These are phyloP conservation scores for Brachionus angularis DNA, from an alignment of 1,140 invertebrate genomes.

Conservation along the genomic window DNA sequence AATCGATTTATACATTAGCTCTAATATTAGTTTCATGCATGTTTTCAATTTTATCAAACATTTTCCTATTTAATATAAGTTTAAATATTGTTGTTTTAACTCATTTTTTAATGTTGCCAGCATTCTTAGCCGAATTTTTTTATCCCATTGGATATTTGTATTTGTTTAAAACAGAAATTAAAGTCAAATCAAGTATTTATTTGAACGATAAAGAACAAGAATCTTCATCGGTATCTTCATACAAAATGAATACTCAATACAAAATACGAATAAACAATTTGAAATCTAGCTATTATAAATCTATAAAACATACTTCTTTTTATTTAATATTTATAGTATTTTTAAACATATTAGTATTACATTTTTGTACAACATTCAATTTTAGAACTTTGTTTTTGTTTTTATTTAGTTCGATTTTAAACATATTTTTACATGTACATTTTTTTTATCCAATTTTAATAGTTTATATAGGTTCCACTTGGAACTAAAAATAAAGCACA, in stretches of 20 bases:
- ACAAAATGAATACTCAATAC: background rate
- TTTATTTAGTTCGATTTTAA: background rate
- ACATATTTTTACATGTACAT: background rate
- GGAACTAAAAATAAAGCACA: no score
- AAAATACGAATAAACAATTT: background rate
- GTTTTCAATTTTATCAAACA: background rate
- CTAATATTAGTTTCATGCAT: background rate
- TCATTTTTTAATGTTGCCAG: background rate
- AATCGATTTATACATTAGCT: background rate
- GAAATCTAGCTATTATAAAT: background rate
- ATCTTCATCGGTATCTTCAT: no score
- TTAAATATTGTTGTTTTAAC: background rate
- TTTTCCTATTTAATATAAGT: background rate
- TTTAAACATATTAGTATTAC: background rate
- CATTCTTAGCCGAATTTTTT: background rate
- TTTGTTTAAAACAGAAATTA: no score
- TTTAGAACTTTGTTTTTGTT: background rate
- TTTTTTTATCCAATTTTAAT: background rate
- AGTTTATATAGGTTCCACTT: background rate
- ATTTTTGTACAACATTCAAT: background rate
- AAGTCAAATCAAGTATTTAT: no score
- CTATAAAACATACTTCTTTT: background rate
- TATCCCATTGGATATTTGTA: background rate
- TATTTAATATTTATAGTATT: background rate
- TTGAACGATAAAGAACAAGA: no score